phyloP scores from a whole-genome alignment of 1,140 invertebrate genomes.

The Micrasema longulum region DNA sequence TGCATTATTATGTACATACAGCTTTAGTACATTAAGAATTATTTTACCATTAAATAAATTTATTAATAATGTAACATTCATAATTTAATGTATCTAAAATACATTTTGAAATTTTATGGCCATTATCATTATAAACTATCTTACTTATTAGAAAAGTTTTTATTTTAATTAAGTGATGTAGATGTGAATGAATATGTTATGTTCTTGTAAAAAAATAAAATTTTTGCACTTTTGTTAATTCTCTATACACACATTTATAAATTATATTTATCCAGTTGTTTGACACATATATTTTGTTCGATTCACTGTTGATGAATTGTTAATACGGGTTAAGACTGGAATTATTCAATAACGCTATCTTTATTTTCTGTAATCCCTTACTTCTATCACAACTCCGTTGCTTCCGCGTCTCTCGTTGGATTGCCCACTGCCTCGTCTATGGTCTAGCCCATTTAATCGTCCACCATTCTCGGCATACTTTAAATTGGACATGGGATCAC shows the following conservation, averaged over 20 bases:
- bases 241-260: constrained; percentile 18
- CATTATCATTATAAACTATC: constrained; percentile 32
- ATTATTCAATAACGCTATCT: background rate
- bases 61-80: constrained; percentile 35
- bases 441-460: constrained; percentile 62
- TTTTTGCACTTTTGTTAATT: constrained; percentile 6
- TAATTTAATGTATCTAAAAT: constrained; percentile 5
- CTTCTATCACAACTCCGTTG: constrained; percentile 65
- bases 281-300: constrained; percentile 47
- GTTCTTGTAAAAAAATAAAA: too few relatives aligned
- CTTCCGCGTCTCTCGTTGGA: constrained; percentile 62
- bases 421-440: constrained; percentile 60
- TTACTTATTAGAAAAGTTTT: constrained; percentile 34
- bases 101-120: constrained; percentile 31
- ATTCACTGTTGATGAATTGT: constrained; percentile 38
- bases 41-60: constrained; percentile 43
- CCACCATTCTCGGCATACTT: constrained; percentile 67
- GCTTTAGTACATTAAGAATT: too few relatives aligned
- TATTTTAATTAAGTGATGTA: too few relatives aligned
- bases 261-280: constrained; percentile 10
- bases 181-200: too few relatives aligned
- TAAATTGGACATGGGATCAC: constrained; percentile 62
- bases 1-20: too few relatives aligned
- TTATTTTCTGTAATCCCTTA: constrained; percentile 62
- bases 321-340: constrained; percentile 30